Base-by-base conservation (phyloP, 2,797 vertebrate species). In the Enteromius fasciolatus region DNA sequence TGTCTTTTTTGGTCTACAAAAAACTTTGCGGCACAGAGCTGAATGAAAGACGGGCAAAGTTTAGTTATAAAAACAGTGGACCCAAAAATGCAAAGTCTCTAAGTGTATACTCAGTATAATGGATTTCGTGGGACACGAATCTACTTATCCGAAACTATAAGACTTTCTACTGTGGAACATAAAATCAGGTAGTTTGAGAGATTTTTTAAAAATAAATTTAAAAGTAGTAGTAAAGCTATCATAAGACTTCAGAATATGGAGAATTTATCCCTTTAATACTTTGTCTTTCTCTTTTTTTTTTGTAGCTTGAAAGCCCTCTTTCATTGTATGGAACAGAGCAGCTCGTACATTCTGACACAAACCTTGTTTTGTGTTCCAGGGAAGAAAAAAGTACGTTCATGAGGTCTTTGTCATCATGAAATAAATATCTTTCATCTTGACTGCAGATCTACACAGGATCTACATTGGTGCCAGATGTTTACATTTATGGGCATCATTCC, bases 1-100 rank as follows among this genome's bases (percentile, higher is more conserved):
- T 77, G 70, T 41, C 25, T 81, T 83, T 85, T 87, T 83, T 83
- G 54, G 69, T 83, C 31, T 57, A 25, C 57, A 74, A 72, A 64
- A 57, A 72, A 6, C 18, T 54, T 77, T 50, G 44, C 31, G 57
- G 36, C 70, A 44, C 23, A 61, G 54, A 15, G 39, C 78, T 44
- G 46, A 76, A 69, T 77, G 57, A 84, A 70, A 76, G 66, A 44
- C 31, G 31, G 31, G 74, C 61, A 44, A 50, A 33, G 68, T 72
- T 75, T 85, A 83, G 70, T 74, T 33, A 14, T 18, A 67, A 17
- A 67, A 66, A 66, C 9, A n/a, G 18, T 66, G 8, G 31, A 28
- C 68, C 6, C n/a, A 48, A 70, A 70, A 70, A 28, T 10, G 0
- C 48, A 31, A 50, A 50, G 31, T 70, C 5, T 23, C 18, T 57